phyloP scores from a whole-genome alignment of 2,797 vertebrate genomes.

The Salarias fasciatus region DNA sequence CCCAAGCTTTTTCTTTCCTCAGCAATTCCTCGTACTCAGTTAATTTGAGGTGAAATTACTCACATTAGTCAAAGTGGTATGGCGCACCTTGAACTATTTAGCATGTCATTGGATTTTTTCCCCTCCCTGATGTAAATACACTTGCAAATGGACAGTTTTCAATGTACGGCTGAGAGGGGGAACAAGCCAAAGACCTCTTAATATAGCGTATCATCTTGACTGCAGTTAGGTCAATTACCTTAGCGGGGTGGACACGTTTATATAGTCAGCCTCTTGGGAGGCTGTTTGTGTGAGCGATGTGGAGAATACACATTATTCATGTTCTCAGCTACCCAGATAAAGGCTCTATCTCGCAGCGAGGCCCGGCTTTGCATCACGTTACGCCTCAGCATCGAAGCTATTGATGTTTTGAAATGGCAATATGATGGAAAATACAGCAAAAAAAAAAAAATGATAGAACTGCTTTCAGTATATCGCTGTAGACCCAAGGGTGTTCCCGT shows the following conservation, averaged over 20 bases:
- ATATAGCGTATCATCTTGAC: slow-evolving; percentile 57
- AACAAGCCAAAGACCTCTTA: slow-evolving; percentile 41
- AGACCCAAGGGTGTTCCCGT: slow-evolving; percentile 57
- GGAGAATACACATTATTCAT: slow-evolving; percentile 70
- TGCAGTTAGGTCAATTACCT: slow-evolving; percentile 66
- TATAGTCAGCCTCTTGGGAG: slow-evolving; percentile 51
- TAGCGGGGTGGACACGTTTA: slow-evolving; percentile 60
- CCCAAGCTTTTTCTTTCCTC: slow-evolving; percentile 44
- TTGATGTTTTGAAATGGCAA: slow-evolving; percentile 68
- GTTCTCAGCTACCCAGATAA: slow-evolving; percentile 62
- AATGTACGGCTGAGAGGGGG: slow-evolving; percentile 31
- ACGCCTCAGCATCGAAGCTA: slow-evolving; percentile 49
- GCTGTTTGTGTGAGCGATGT: slow-evolving; percentile 61
- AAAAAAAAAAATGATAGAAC: slow-evolving; percentile 55
- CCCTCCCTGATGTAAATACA: slow-evolving; percentile 47
- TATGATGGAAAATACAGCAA: slow-evolving; percentile 53
- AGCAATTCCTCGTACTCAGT: slow-evolving; percentile 34
- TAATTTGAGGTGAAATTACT: slow-evolving; percentile 62
- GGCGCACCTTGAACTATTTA: slow-evolving; percentile 60
- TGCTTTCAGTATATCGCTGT: slow-evolving; percentile 45
- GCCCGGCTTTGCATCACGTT: slow-evolving; percentile 62
- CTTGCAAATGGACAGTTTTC: slow-evolving; percentile 50
- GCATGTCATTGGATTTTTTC: slow-evolving; percentile 48
- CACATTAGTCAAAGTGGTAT: slow-evolving; percentile 33
- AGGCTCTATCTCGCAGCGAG: slow-evolving; percentile 52